A percentile compares a stretch with the other conserved stretches of the same genome.
Evolutionary conservation across 2,888 invertebrate species (phyloP).

Genomic region (Orthosia gracilis): DNA sequence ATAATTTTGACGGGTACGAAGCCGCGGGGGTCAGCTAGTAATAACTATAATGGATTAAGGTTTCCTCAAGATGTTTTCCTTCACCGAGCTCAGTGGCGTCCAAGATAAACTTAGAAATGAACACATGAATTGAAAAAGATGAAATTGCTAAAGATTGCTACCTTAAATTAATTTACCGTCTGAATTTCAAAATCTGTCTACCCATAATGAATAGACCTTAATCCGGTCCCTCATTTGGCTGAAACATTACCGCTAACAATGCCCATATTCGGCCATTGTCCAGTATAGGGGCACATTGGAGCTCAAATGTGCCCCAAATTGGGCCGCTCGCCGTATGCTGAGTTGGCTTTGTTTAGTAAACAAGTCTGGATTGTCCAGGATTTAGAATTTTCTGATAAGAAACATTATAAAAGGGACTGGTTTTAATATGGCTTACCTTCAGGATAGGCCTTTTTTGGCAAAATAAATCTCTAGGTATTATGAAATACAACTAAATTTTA

Average conservation of each 20-base stretch:
- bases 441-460: slow-evolving; percentile 1
- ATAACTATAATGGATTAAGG: no score
- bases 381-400: slow-evolving; percentile 13
- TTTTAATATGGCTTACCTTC: neutral
- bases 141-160: accelerated
- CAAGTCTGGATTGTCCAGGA: slow-evolving; percentile 9
- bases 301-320: neutral
- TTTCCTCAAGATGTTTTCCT: no score
- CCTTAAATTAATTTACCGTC: neutral
- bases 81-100: no score
- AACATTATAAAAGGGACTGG: neutral
- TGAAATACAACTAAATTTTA: neutral
- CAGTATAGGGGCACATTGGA: neutral
- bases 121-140: neutral
- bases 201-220: slow-evolving; percentile 46
- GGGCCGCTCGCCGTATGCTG: slow-evolving; percentile 35
- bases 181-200: slow-evolving; percentile 20
- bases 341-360: slow-evolving; percentile 27
- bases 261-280: slow-evolving; percentile 36
- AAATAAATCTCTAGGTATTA: neutral
- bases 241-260: slow-evolving; percentile 46
- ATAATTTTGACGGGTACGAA: no score
- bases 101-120: no score
- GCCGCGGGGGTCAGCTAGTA: no score
- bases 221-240: slow-evolving; percentile 37